These are phyloP conservation scores for Radopholus similis DNA, from an alignment of 1,140 invertebrate species.

Conservation along the genomic window DNA sequence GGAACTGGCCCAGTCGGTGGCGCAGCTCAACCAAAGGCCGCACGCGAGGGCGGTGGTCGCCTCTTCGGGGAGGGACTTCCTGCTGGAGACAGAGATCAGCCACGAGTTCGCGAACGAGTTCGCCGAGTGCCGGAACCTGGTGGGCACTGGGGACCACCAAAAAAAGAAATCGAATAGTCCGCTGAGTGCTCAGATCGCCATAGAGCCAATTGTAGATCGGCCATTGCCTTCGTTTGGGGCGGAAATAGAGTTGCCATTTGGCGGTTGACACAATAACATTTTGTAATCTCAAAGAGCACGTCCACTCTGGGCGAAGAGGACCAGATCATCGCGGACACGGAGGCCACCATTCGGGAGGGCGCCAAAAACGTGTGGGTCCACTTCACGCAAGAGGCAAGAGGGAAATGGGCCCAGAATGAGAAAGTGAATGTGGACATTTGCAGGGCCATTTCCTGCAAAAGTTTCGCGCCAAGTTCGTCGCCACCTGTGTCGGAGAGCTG, in stretches of 20 bases:
- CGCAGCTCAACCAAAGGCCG: slow-evolving; percentile 18
- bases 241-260: too few relatives aligned
- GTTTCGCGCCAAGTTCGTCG: slow-evolving; percentile 30
- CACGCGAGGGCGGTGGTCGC: slow-evolving; percentile 12
- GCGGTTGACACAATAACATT: neutral
- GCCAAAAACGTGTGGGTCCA: slow-evolving; percentile 19
- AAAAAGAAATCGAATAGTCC: too few relatives aligned
- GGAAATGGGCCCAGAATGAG: too few relatives aligned
- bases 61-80: slow-evolving; percentile 28
- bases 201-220: too few relatives aligned
- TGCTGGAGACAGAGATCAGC: slow-evolving; percentile 25
- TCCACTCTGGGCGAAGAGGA: slow-evolving; percentile 18
- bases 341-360: slow-evolving; percentile 10
- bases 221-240: too few relatives aligned
- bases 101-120: slow-evolving; percentile 30
- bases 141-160: too few relatives aligned
- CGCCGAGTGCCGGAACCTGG: too few relatives aligned
- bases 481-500: slow-evolving; percentile 16
- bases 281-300: slow-evolving; percentile 14
- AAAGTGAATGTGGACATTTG: too few relatives aligned
- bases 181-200: too few relatives aligned
- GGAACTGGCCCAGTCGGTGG: slow-evolving; percentile 19
- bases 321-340: neutral
- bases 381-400: slow-evolving; percentile 14
- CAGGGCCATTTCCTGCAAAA: slow-evolving; percentile 45